Evolutionary conservation across 2,797 vertebrate species (phyloP), one percentile per base, ranked within the genome.

Genomic region (Bovichtus variegatus): DNA sequence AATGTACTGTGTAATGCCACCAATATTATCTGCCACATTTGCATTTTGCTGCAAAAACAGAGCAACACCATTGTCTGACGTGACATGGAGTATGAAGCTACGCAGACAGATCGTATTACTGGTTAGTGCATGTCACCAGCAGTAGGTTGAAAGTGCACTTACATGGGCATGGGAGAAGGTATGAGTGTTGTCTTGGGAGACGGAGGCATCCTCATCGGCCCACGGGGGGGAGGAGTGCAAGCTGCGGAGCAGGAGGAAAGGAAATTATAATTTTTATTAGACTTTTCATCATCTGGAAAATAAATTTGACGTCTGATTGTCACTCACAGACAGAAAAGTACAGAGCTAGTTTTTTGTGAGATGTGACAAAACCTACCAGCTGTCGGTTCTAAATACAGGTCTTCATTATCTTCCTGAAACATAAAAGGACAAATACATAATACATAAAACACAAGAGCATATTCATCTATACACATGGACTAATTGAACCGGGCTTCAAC

Each of bases 301-400:
- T 2, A 49, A 18, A 38, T 31, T 34, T 25, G 0, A 19, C 27
- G 16, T 41, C 43, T 21, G 7, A 46, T 43, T 31, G 57, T 63
- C 5, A 47, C 18, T 40, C 19, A 10, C 0, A 67, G 47, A 59
- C 13, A 57, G 53, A 36, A 53, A 64, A 47, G n/a, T n/a, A 15
- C 23, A 19, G n/a, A 62, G 27, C 13, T 11, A 5, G 12, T 53
- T 49, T n/a, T 21, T 40, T 43, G 43, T 73, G 25, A 54, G 11
- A 36, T 18, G 38, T 57, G 43, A 6, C 18, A 46, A 1, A 46
- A 70, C 89, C 29, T 76, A 96, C 95, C 94, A 74, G 80, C 84
- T 68, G 86, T 77, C 21, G 95, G 94, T 25, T 95, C 91, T 36
- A 95, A 82, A 74, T 96, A 95, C n/a, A 95, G 41, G 9, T 94